Evolutionary conservation across 2,797 vertebrate genomes (phyloP).

Genomic region (Lerista edwardsae): DNA sequence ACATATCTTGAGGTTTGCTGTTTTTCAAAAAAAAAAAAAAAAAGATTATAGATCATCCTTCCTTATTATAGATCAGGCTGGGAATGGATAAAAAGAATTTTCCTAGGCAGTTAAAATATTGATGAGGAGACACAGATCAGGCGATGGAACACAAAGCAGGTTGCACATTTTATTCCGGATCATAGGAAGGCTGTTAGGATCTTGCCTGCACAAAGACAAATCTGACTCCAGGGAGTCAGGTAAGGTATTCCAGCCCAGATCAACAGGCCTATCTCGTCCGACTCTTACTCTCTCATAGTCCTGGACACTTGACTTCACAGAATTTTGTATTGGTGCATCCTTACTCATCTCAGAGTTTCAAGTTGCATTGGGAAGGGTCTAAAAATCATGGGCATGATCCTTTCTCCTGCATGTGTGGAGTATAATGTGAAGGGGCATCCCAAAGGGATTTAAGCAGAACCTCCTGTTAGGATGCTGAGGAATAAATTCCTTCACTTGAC

Average conservation of each 20-base stretch:
- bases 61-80: neutral
- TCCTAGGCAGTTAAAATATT: neutral
- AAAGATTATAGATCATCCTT: neutral
- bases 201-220: neutral
- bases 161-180: fast-evolving
- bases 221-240: fast-evolving
- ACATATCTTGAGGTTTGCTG: constrained; percentile 52
- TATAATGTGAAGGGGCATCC: neutral
- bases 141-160: neutral
- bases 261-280: neutral
- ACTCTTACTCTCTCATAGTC: too few relatives aligned
- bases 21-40: neutral
- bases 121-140: neutral
- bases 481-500: too few relatives aligned
- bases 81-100: neutral
- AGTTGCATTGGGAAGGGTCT: neutral
- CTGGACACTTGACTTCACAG: neutral
- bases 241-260: neutral
- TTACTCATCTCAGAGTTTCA: neutral
- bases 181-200: neutral
- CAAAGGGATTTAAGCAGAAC: neutral
- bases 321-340: neutral
- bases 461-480: neutral
- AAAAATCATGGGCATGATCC: neutral
- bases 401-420: neutral